phyloP scores from a whole-genome alignment of 2,797 vertebrate species.

The Lophius americanus region DNA sequence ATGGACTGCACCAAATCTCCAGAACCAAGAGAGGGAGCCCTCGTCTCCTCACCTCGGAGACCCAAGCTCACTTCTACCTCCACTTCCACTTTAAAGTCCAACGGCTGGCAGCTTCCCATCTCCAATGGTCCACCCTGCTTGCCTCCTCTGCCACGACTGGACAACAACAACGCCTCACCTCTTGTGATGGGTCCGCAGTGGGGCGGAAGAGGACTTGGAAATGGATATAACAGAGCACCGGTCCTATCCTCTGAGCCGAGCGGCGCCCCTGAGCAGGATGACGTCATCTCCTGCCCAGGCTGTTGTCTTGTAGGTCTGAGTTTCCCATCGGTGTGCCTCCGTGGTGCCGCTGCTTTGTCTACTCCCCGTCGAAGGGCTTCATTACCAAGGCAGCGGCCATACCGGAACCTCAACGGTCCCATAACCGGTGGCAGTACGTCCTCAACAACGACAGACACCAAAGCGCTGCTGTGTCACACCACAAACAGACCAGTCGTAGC shows the following conservation, averaged over 20 bases:
- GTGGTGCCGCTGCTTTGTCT: constrained; percentile 69
- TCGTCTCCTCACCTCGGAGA: constrained; percentile 37
- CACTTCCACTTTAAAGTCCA: constrained; percentile 57
- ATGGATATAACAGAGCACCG: constrained; percentile 69
- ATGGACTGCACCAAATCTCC: constrained; percentile 86
- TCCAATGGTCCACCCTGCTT: constrained; percentile 73
- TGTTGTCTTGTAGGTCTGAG: constrained; percentile 89
- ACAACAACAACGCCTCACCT: constrained; percentile 84
- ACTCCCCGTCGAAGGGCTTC: constrained; percentile 53
- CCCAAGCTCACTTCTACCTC: constrained; percentile 62
- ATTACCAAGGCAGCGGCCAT: constrained; percentile 65
- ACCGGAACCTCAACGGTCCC: constrained; percentile 88
- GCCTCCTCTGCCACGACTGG: constrained; percentile 67
- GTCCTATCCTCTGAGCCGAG: constrained; percentile 39
- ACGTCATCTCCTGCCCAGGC: constrained; percentile 87
- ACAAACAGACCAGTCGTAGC: constrained; percentile 58
- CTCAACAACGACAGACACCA: constrained; percentile 40
- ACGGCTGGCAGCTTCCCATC: constrained; percentile 75
- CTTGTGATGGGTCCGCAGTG: constrained; percentile 81
- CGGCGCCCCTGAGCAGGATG: constrained; percentile 82
- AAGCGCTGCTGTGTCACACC: constrained; percentile 82
- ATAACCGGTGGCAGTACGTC: constrained; percentile 62
- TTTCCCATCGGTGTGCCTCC: constrained; percentile 88
- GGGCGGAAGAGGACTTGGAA: constrained; percentile 67
- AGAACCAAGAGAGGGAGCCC: constrained; percentile 65